These are phyloP conservation scores for Leptodactylus fallax DNA, from an alignment of 2,797 vertebrate genomes.

Conservation along the genomic window DNA sequence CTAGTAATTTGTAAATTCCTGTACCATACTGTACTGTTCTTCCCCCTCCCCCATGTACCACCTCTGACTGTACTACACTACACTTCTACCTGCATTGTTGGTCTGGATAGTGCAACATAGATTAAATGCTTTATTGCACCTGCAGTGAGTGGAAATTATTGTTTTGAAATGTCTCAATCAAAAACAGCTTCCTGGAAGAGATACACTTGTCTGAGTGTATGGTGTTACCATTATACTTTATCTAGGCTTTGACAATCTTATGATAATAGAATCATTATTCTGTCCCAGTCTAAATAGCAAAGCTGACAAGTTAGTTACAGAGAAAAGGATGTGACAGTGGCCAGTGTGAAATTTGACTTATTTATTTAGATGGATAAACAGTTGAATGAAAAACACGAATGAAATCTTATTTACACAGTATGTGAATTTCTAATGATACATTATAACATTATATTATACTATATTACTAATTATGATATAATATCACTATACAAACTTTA, in stretches of 20 bases:
- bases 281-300: neutral
- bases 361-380: too few relatives aligned
- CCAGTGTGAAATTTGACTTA: neutral
- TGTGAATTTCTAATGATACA: neutral
- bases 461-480: neutral
- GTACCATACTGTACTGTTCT: too few relatives aligned
- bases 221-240: too few relatives aligned
- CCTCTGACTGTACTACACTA: neutral
- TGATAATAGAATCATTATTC: neutral
- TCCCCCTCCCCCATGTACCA: too few relatives aligned
- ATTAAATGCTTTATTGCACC: neutral
- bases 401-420: neutral
- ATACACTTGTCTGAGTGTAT: too few relatives aligned
- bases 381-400: too few relatives aligned
- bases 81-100: neutral
- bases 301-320: neutral
- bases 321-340: neutral
- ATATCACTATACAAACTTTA: too few relatives aligned
- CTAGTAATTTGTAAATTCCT: too few relatives aligned
- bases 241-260: neutral
- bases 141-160: neutral
- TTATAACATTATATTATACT: neutral
- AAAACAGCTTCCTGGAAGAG: too few relatives aligned
- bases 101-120: neutral
- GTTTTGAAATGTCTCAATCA: too few relatives aligned